Base-by-base conservation (phyloP, 1,140 invertebrate genomes). In the Piezodorus guildinii region DNA sequence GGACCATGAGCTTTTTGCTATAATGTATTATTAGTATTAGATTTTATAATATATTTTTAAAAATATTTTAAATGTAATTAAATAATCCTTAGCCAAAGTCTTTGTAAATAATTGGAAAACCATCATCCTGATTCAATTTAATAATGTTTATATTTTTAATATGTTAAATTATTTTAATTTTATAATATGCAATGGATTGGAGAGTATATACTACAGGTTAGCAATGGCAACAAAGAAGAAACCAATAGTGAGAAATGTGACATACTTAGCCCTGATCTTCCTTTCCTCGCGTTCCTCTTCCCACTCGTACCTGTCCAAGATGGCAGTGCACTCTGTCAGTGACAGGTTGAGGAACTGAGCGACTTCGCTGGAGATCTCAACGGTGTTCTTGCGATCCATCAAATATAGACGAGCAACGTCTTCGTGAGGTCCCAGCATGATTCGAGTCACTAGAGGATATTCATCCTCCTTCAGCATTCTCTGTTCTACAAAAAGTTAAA, bases 321-420 rank as follows among this genome's bases (percentile, higher is more conserved):
- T 90, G 56, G 86, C 86, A 49, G 82, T 79, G 70, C 89, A 86
- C 69, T 91, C 89, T 44, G 83, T 81, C 66, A 87, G 72, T 60
- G 86, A 87, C 51, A 93, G 76, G 75, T 90, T 88, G 54, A 93
- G 77, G 77, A 89, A 90, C 72, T 91, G 88, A 66, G 90, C 89
- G 62, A 93, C 87, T 75, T 88, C 86, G 67, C 78, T 79, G 70
- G 84, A 86, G 62, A 88, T 86, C 77, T 89, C 85, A 63, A 82
- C 80, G 30, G 86, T 86, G 54, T 79, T 82, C 25, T 83, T 77
- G 67, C 83, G 80, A 72, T 92, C 89, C 73, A 90, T 87, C 61
- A 93, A 75, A 74, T 88, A 91, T 39, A 93, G 74, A 71, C 85
- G 84, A 17, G 84, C 84, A 19, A 89, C 83, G 73, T 88, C 88